Evolutionary conservation across 2,113 vertebrate species (phyloP), one percentile per base, ranked within the genome.

Genomic region (Labeo catla): DNA sequence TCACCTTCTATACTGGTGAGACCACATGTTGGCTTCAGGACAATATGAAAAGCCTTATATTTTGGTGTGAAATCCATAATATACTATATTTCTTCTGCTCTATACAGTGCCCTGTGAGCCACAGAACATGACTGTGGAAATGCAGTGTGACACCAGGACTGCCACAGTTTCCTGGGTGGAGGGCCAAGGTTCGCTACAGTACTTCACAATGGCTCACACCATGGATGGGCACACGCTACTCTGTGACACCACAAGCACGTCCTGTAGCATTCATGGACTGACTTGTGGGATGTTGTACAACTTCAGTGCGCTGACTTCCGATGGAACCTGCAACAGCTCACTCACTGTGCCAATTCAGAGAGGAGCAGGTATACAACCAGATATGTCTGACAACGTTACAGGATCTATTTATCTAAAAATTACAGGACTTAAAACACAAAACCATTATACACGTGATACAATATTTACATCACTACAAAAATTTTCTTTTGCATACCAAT

Each of bases 71-170:
- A 23, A 45, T 61, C 15, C 12, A 3, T 61, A 15, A 76, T 8
- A 16, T 0, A 36, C 21, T 52, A 4, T 76, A n/a, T 76, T 50
- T 36, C 10, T 61, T 61, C 86, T 28, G 88, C 50, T 87, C 15
- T 72, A 45, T 57, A 39, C 90, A 96, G 95, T 91, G 39, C 95
- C 95, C 8, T 96, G 95, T 86, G n/a, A 79, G 12, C 94, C 94
- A 15, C 66, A 88, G 2, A 88, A 85, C 54, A 59, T 95, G 4
- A 21, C 15, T 0, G 93, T 95, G 81, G 84, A 89, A 9, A 15
- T 89, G 0, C 72, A 94, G 4, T 96, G 95, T 74, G 9, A 87
- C 13, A 92, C 87, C 49, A 91, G 68, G 59, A 92, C 86, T 1
- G 95, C 93, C 3, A 4, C 39, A 4, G 57, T 96, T 49, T 93